Conservation (phyloP, 2,888 invertebrate genomes). For the Drosophila acutilabella region DNA sequence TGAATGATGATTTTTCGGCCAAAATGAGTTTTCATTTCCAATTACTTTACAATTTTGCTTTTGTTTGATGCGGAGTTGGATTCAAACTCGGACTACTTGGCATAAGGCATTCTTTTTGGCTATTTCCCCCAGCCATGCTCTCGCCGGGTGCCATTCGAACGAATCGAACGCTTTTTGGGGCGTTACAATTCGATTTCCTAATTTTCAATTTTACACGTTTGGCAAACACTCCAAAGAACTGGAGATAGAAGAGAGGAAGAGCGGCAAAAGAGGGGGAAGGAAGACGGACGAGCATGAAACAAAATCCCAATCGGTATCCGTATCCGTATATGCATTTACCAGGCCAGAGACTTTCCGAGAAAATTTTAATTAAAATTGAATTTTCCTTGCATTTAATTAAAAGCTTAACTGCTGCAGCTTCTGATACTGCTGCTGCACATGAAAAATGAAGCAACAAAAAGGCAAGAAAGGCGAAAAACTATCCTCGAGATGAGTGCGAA, state of each 20-base stretch:
- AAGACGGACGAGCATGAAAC: conserved; percentile 24
- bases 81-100: conserved; percentile 30
- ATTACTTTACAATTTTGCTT: conserved; percentile 77
- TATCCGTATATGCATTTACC: conserved; percentile 47
- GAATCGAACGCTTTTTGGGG: conserved; percentile 25
- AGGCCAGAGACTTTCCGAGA: conserved; percentile 65
- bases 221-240: conserved; percentile 67
- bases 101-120: conserved; percentile 30
- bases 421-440: conserved; percentile 54
- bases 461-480: conserved; percentile 71
- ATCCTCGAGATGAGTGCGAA: conserved; percentile 45
- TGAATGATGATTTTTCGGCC: conserved; percentile 53
- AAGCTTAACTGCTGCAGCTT: conserved; percentile 65
- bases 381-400: conserved; percentile 80
- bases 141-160: neutral
- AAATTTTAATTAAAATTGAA: conserved; percentile 79
- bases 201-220: conserved; percentile 80
- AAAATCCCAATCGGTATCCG: conserved; percentile 46
- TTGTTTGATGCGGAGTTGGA: conserved; percentile 42
- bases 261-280: neutral
- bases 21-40: conserved; percentile 79
- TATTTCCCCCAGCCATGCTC: neutral
- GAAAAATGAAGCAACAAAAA: conserved; percentile 68
- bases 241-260: neutral
- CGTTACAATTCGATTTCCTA: conserved; percentile 77